Conservation (phyloP, 2,888 invertebrate species). For the Netelia inedita region DNA sequence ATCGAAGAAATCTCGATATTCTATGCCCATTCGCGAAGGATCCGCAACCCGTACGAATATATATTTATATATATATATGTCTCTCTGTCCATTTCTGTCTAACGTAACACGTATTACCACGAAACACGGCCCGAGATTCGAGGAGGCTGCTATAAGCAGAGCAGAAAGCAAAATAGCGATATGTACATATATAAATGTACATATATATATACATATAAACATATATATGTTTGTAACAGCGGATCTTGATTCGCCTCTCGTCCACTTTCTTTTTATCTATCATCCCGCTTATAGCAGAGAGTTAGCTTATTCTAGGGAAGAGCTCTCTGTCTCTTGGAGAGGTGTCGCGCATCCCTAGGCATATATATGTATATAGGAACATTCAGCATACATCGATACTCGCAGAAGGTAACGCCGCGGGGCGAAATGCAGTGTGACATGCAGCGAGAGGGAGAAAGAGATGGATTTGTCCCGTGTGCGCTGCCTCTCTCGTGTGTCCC, state of each 20-base stretch:
- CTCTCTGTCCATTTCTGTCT: constrained; percentile 63
- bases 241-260: constrained; percentile 66
- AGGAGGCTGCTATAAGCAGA: constrained; percentile 49
- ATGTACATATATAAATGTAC: not conserved
- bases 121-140: constrained; percentile 33
- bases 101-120: constrained; percentile 64
- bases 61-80: constrained; percentile 2
- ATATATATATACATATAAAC: constrained; percentile 23
- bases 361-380: not conserved
- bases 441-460: not conserved
- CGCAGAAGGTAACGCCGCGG: constrained; percentile 53
- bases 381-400: constrained; percentile 38
- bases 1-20: constrained; percentile 65
- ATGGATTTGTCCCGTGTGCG: constrained; percentile 51
- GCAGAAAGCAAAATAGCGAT: constrained; percentile 32
- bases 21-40: constrained; percentile 45
- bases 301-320: constrained; percentile 27
- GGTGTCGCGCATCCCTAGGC: constrained; percentile 36
- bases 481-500: constrained; percentile 49
- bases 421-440: constrained; percentile 23
- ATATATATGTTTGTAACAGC: constrained; percentile 38
- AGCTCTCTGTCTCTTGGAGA: constrained; percentile 45
- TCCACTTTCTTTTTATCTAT: constrained; percentile 67
- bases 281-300: constrained; percentile 46
- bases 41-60: constrained; percentile 17